Base-by-base conservation (phyloP, 2,797 vertebrate species). In the Macroramphosus scolopax region DNA sequence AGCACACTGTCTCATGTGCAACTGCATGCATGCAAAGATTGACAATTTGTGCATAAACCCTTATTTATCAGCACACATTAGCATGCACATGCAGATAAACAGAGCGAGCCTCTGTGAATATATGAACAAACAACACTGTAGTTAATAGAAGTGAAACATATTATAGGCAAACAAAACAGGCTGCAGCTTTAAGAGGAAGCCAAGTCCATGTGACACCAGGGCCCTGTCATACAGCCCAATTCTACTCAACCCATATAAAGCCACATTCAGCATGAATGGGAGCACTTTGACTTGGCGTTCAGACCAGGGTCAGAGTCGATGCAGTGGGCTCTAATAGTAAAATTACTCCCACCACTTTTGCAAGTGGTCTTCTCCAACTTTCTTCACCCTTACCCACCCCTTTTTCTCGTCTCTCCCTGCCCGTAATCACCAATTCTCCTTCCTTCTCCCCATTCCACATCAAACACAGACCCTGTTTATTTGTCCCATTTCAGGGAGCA, bases 231-330 rank as follows among this genome's bases (percentile, higher is more conserved):
- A 12, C 31, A 48, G 67, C 40, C 50, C 52, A 63, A 34, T 62
- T 44, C 50, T 60, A 62, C 73, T 68, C 68, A 67, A 42, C 35
- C 57, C 70, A 78, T 68, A 88, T 90, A 80, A 83, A 86, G 63
- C 77, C 83, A 87, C 86, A 87, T 83, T 88, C 85, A 89, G 73
- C 72, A 78, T 72, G 71, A 88, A 90, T 84, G 77, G 72, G 82
- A 81, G 84, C 67, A 24, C 70, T 64, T 67, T 68, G 20, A 73
- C 76, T 88, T 85, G 54, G 61, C 63, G 80, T 68, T 71, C 54
- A 64, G 68, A 51, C 68, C 71, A 64, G 38, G 25, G 67, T 70
- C 57, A 60, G 34, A 78, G 63, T 77, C 68, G 56, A 6, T 68
- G 63, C 68, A 79, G 61, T 63, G 67, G 62, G 35, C 59, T 49